Conservation (phyloP, 2,113 vertebrate species). For the Ifrita kowaldi region DNA sequence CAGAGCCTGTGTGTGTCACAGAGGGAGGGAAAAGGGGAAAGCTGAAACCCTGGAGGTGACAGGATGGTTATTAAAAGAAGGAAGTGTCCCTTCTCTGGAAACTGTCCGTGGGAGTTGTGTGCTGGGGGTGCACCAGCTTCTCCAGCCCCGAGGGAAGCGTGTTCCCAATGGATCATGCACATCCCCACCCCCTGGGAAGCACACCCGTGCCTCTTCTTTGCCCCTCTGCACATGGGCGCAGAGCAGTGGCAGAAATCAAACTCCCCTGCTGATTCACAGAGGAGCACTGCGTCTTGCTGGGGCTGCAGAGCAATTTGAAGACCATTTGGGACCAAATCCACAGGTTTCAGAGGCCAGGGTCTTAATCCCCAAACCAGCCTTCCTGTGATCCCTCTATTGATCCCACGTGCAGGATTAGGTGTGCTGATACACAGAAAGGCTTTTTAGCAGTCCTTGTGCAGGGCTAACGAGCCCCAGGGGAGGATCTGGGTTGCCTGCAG, state of each 20-base stretch:
- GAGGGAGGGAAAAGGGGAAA: not conserved
- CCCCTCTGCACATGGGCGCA: not conserved
- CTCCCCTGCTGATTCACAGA: not conserved
- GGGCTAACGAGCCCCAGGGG: not conserved
- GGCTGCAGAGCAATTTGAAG: not conserved
- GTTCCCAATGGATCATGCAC: not conserved
- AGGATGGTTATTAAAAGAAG: not conserved
- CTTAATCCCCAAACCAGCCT: not conserved
- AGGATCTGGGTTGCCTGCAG: not conserved
- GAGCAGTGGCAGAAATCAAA: not conserved
- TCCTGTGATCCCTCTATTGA: not conserved
- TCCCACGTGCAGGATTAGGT: not conserved
- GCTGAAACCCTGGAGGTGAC: not conserved
- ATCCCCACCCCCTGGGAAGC: not conserved
- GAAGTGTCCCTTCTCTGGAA: not conserved
- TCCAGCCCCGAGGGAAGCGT: not conserved
- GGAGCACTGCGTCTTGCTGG: not conserved
- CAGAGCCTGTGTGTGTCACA: not conserved
- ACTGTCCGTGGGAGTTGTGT: fast-evolving
- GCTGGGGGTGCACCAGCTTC: not conserved
- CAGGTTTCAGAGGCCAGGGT: not conserved
- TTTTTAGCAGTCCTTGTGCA: not conserved
- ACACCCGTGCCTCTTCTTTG: fast-evolving
- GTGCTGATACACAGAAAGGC: not conserved
- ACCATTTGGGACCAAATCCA: not conserved